A percentile compares a stretch with the other conserved stretches of the same genome.
Conservation (phyloP, 2,888 invertebrate species). For the Resseliella maxima region DNA sequence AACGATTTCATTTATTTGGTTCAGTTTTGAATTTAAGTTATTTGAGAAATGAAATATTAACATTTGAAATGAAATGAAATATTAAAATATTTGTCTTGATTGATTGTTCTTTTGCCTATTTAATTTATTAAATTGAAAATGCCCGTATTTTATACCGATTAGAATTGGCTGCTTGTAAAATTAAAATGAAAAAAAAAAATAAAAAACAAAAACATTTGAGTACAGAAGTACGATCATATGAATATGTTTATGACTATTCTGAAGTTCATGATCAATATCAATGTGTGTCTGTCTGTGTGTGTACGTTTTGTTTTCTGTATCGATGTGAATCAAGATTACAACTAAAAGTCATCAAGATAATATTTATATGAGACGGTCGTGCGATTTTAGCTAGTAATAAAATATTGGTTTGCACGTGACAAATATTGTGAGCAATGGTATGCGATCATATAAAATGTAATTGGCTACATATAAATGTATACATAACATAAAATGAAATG, state of each 20-base stretch:
- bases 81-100: too few relatives aligned
- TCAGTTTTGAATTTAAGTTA: too few relatives aligned
- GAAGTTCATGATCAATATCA: slow-evolving; percentile 38
- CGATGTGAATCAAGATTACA: not conserved
- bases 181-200: not conserved
- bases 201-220: not conserved
- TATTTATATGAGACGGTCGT: slow-evolving; percentile 21
- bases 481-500: too few relatives aligned
- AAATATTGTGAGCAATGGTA: not conserved
- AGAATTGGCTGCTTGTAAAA: too few relatives aligned
- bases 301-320: not conserved
- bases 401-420: not conserved
- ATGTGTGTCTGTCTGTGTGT: not conserved
- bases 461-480: not conserved
- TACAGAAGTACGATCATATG: not conserved
- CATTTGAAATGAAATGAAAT: too few relatives aligned
- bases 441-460: not conserved
- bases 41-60: too few relatives aligned
- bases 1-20: too few relatives aligned
- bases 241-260: not conserved
- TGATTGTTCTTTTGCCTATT: too few relatives aligned
- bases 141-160: too few relatives aligned
- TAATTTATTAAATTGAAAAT: too few relatives aligned
- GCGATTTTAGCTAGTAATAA: not conserved
- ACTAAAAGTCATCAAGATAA: not conserved